Percentiles rank a stretch among this genome's conserved stretches.
These are phyloP conservation scores for Brienomyrus longianalis DNA, from an alignment of 2,113 vertebrate species.

Conservation along the genomic window DNA sequence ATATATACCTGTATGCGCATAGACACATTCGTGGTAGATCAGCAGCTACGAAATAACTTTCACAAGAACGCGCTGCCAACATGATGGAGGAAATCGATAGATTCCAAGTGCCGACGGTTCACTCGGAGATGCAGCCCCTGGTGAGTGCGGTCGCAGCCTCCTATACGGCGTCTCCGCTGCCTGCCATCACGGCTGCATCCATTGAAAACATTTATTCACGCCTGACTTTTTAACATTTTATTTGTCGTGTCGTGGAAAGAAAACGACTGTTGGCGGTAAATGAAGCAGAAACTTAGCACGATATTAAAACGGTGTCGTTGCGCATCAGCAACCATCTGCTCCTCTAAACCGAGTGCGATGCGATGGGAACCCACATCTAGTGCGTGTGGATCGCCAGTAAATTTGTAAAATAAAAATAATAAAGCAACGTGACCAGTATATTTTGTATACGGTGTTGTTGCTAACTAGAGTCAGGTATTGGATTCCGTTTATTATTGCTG, in stretches of 20 bases:
- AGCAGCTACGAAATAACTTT: neutral
- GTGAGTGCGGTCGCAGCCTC: slow-evolving; percentile 54
- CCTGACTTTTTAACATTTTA: neutral
- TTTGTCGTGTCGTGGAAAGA: neutral
- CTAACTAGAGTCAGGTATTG: neutral
- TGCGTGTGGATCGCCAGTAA: neutral
- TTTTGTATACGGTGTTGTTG: neutral
- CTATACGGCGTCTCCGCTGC: neutral
- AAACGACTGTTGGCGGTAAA: neutral
- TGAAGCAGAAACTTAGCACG: neutral
- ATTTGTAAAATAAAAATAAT: neutral
- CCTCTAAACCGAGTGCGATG: neutral
- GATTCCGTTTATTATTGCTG: neutral
- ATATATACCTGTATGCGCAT: neutral
- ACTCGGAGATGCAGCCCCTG: slow-evolving; percentile 90
- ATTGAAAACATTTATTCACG: neutral
- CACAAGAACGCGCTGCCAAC: slow-evolving; percentile 52
- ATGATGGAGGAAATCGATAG: slow-evolving; percentile 97
- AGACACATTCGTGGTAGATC: neutral
- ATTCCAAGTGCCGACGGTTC: slow-evolving; percentile 88
- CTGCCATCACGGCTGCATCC: neutral
- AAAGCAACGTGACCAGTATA: neutral
- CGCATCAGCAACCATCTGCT: neutral
- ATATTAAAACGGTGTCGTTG: neutral
- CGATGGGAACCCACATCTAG: neutral